These are phyloP conservation scores for Anniella stebbinsi DNA, from an alignment of 2,797 vertebrate genomes.

Conservation along the genomic window DNA sequence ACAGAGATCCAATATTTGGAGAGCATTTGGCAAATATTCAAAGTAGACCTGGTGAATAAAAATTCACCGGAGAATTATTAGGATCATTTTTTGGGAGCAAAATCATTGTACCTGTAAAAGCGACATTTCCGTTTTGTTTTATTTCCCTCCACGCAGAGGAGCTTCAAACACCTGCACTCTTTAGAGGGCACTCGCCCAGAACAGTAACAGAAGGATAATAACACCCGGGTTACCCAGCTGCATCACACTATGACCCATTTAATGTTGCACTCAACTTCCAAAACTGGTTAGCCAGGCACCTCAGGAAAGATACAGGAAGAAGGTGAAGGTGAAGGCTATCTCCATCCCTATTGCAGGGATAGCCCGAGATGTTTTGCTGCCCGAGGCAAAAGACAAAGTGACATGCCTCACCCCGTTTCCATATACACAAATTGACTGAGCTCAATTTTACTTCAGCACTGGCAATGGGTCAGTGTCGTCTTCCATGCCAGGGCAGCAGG, in stretches of 20 bases:
- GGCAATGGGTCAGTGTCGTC: neutral
- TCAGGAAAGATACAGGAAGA: neutral
- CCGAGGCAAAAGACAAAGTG: no score
- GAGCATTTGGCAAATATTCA: neutral
- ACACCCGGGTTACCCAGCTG: neutral
- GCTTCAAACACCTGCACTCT: neutral
- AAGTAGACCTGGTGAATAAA: neutral
- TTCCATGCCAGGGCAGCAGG: neutral
- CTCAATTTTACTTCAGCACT: no score
- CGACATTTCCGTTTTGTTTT: neutral
- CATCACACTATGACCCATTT: neutral
- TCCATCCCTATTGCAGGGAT: neutral
- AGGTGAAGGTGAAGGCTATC: neutral
- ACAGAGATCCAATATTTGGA: neutral
- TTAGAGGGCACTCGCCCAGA: neutral
- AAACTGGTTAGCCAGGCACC: neutral
- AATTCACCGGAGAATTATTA: neutral
- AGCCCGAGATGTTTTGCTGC: neutral
- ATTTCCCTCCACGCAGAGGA: neutral
- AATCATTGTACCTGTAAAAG: neutral
- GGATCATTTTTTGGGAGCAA: neutral
- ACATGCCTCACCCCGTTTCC: no score
- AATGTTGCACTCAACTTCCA: no score
- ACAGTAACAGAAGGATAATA: neutral
- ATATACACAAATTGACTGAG: no score